A percentile compares a stretch with the other conserved stretches of the same genome.
Evolutionary conservation across 2,888 invertebrate species (phyloP).

Genomic region (Drosophila vallismaia): DNA sequence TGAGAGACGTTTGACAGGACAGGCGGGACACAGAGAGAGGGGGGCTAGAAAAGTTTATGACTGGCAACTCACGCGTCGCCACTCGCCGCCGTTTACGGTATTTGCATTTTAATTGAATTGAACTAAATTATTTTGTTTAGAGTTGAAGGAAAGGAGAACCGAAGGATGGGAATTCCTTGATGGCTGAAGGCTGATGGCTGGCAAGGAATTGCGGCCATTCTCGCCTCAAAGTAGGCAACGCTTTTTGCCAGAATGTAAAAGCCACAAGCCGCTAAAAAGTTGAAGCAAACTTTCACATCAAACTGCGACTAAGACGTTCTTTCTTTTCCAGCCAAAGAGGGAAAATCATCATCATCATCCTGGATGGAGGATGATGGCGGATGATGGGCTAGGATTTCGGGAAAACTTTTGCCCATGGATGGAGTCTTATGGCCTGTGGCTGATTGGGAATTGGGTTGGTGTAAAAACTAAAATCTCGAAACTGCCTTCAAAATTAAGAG

Average conservation of each 20-base stretch:
- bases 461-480: conserved; percentile 8
- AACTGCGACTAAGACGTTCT: background rate
- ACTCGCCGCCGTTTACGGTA: conserved; percentile 49
- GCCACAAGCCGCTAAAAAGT: conserved; percentile 40
- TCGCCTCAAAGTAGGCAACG: conserved; percentile 18
- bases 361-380: background rate
- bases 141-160: conserved; percentile 20
- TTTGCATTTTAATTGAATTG: conserved; percentile 80
- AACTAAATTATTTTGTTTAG: conserved; percentile 68
- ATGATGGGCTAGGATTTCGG: background rate
- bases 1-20: background rate
- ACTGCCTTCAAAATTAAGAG: conserved; percentile 4
- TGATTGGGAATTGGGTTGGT: conserved; percentile 1
- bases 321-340: background rate
- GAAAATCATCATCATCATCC: background rate
- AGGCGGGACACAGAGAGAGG: background rate
- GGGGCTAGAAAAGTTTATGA: conserved; percentile 22
- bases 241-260: conserved; percentile 30
- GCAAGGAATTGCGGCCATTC: conserved; percentile 2
- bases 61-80: conserved; percentile 27
- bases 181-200: no score
- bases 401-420: background rate
- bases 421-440: background rate
- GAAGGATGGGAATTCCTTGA: no score
- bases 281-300: conserved; percentile 24